Evolutionary conservation across 1,140 invertebrate genomes (phyloP), one percentile per base, ranked within the genome.

Genomic region (Brachionus angularis): DNA sequence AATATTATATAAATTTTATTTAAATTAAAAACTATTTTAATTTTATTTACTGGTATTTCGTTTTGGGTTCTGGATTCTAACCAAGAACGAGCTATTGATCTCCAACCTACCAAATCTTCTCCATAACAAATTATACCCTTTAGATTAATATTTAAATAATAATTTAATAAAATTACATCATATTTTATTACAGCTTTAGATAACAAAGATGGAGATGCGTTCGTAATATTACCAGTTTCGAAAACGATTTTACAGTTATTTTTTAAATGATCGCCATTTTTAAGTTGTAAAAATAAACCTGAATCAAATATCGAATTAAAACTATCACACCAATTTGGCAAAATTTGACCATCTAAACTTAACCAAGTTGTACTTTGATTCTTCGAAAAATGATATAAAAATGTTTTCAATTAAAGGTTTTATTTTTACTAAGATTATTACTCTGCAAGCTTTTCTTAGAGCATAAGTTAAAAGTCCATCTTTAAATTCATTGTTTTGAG

Each of bases 351-450:
- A 75, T 82, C 79, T 23, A 82, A 49, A 74, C 77, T 78, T 8
- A 82, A 53, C 80, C 80, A 82, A 0, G 79, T 82, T 3, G 78
- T 80, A 71, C 79, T 78, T 49, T 76, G 75, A 72, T 82, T 81
- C 80, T 81, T 73, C 62, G 74, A 61, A n/a, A 42, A 46, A 31
- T 7, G 4, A 46, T 14, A 4, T 29, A 16, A 44, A 29, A 10
- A 18, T 27, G 3, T 29, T 21, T 53, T 1, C 8, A 18, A 18
- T 58, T 55, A 7, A n/a, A 29, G 29, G 23, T 55, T 39, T n/a
- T 12, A 3, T 46, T 44, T 29, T 34, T 67, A 44, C 12, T 69
- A 7, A 52, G 47, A 16, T 1, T 50, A 74, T 72, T 75, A 81
- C 80, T 75, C 79, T 78, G 72, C 78, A 80, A 3, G 80, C 78